Evolutionary conservation across 2,113 vertebrate genomes (phyloP).

Genomic region (Circaetus cinerascens): DNA sequence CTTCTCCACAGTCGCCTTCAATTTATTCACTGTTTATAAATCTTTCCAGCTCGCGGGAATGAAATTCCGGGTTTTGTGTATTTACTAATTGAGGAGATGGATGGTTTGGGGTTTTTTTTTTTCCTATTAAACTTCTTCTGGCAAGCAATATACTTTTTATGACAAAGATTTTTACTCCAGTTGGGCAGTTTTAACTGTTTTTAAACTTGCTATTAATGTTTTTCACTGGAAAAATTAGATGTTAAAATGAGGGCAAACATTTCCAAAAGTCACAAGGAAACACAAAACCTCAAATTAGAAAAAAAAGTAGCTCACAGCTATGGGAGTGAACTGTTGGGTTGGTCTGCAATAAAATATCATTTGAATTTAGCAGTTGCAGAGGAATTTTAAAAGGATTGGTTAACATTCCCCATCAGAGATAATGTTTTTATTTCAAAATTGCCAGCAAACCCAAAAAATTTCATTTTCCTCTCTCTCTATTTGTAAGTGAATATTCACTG

Average conservation of each 20-base stretch:
- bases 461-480: slow-evolving; percentile 2
- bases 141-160: background rate
- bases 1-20: background rate
- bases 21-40: background rate
- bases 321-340: background rate
- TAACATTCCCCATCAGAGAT: slow-evolving; percentile 6
- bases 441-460: slow-evolving; percentile 38
- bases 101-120: background rate
- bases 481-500: slow-evolving; percentile 40
- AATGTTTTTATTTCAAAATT: slow-evolving; percentile 58
- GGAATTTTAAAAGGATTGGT: background rate
- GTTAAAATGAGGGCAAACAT: background rate
- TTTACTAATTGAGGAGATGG: background rate
- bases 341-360: background rate
- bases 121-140: background rate
- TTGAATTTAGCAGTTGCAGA: background rate
- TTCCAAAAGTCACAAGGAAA: background rate
- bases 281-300: background rate
- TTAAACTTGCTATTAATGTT: background rate
- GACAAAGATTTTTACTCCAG: background rate
- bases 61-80: background rate
- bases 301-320: background rate
- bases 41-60: background rate
- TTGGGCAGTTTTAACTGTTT: background rate
- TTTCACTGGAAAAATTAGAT: background rate